Percentiles rank a stretch among this genome's conserved stretches.
phyloP scores from a whole-genome alignment of 92 coral and sea anemone genomes.

The Epizoanthus illoricatus region DNA sequence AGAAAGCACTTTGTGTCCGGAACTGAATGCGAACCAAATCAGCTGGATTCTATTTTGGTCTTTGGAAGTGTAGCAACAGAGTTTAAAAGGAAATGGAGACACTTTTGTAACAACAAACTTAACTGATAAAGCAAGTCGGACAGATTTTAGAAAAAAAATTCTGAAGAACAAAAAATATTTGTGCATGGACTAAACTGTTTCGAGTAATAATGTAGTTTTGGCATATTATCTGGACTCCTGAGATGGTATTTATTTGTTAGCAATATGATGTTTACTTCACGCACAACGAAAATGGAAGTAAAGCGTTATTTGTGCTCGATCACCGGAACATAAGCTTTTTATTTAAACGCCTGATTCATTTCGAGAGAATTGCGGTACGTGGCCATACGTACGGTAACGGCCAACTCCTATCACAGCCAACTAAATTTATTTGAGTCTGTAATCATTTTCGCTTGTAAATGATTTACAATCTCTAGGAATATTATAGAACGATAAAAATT shows the following conservation, averaged over 20 bases:
- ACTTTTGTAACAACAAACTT: conserved; percentile 42
- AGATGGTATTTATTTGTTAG: conserved; percentile 17
- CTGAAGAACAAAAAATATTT: not conserved
- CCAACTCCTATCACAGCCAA: conserved; percentile 8
- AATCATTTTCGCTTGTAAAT: conserved; percentile 16
- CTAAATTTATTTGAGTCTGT: not conserved
- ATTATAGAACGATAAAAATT: not conserved
- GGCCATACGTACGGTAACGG: not conserved
- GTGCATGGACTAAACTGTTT: conserved; percentile 14
- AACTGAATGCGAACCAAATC: conserved; percentile 5
- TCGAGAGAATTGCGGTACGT: not conserved
- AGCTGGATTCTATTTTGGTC: conserved; percentile 37
- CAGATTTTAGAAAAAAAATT: conserved; percentile 25
- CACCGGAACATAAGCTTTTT: not conserved
- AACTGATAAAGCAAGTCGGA: not conserved
- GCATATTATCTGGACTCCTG: not conserved
- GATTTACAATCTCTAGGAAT: conserved; percentile 12
- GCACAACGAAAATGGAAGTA: conserved; percentile 9
- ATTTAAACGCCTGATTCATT: not conserved
- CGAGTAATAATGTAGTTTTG: not conserved
- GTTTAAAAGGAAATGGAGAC: conserved; percentile 17
- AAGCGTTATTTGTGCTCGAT: not conserved
- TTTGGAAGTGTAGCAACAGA: conserved; percentile 22
- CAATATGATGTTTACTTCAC: not conserved
- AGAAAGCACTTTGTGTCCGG: conserved; percentile 26